Conservation (phyloP, 2,113 vertebrate genomes). For the Oenanthe melanoleuca region DNA sequence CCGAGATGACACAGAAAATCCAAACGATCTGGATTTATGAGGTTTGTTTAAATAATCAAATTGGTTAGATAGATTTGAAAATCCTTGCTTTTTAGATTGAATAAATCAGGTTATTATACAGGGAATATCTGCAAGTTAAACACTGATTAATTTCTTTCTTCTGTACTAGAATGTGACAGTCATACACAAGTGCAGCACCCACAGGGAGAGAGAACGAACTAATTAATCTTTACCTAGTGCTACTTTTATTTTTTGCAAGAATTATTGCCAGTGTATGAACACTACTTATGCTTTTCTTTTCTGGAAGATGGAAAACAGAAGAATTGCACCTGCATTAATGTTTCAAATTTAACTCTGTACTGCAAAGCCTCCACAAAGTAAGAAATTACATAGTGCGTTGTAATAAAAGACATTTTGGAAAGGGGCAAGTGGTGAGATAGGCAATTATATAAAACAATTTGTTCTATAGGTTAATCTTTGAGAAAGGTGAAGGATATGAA, state of each 20-base stretch:
- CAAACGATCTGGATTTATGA: not conserved
- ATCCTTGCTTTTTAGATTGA: not conserved
- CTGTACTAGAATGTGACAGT: not conserved
- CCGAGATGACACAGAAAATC: not conserved
- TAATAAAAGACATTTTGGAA: not conserved
- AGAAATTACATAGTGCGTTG: not conserved
- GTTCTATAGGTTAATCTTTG: not conserved
- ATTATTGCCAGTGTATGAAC: not conserved
- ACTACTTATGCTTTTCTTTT: not conserved
- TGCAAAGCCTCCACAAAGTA: not conserved
- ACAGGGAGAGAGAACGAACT: not conserved
- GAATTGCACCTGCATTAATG: not conserved
- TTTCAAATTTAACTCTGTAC: not conserved
- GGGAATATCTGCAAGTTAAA: conserved; percentile 3
- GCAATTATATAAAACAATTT: not conserved
- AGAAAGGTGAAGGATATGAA: not conserved
- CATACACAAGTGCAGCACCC: not conserved
- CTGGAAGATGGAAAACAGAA: not conserved
- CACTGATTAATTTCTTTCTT: not conserved
- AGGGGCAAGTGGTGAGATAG: not conserved
- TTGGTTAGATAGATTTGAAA: not conserved
- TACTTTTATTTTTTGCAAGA: not conserved
- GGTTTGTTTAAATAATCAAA: not conserved
- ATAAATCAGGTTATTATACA: not conserved
- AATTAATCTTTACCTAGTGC: not conserved